Percentiles rank a stretch among this genome's conserved stretches.
phyloP scores from a whole-genome alignment of 2,888 invertebrate genomes.

The Molorchus minor region DNA sequence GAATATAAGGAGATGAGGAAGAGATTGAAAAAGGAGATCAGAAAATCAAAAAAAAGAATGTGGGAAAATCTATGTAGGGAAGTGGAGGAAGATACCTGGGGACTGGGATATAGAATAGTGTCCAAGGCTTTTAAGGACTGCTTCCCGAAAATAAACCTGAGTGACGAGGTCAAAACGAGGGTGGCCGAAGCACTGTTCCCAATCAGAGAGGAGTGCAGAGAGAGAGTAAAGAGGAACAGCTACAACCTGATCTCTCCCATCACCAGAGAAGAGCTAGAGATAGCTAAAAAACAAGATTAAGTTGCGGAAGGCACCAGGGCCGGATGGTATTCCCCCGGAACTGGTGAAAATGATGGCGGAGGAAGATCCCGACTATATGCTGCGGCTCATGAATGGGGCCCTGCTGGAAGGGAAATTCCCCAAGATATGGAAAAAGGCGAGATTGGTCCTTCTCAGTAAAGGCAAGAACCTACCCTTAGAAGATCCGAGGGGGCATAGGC shows the following conservation, averaged over 20 bases:
- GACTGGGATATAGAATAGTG: constrained; percentile 32
- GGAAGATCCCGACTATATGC: neutral
- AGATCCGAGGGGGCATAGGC: constrained; percentile 11
- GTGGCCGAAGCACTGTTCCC: constrained; percentile 16
- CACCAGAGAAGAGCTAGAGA: neutral
- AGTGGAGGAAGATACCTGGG: constrained; percentile 30
- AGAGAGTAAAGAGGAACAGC: neutral
- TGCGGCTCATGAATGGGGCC: neutral
- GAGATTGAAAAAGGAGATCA: neutral
- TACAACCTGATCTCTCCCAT: neutral
- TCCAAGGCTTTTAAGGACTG: constrained; percentile 2
- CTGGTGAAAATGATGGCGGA: neutral
- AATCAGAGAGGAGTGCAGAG: neutral
- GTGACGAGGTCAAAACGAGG: neutral
- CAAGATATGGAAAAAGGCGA: constrained; percentile 29
- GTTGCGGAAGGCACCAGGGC: constrained; percentile 10
- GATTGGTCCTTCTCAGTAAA: constrained; percentile 27
- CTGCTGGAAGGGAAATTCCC: constrained; percentile 13
- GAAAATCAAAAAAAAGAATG: neutral
- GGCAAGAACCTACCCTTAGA: neutral
- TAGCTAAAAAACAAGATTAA: neutral
- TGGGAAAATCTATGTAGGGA: constrained; percentile 23
- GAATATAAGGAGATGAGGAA: constrained; percentile 2
- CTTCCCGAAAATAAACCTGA: neutral
- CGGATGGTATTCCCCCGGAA: constrained; percentile 18